These are phyloP conservation scores for Cataglyphis albicans DNA, from an alignment of 2,888 invertebrate species.

Conservation along the genomic window DNA sequence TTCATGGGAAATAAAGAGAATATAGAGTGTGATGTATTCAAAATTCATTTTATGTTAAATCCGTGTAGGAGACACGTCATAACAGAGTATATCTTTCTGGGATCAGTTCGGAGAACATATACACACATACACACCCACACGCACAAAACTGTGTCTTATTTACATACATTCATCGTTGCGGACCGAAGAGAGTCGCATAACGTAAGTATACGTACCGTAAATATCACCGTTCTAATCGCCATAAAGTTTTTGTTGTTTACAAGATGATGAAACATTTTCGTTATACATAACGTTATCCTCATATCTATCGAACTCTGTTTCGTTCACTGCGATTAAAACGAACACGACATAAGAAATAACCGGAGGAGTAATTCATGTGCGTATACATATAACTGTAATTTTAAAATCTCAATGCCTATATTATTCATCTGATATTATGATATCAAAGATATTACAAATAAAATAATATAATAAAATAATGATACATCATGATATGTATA, in stretches of 20 bases:
- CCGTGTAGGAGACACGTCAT: conserved; percentile 74
- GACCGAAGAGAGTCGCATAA: conserved; percentile 49
- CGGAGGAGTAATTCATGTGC: conserved; percentile 29
- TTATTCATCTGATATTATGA: conserved; percentile 11
- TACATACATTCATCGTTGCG: conserved; percentile 41
- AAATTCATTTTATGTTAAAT: conserved; percentile 79
- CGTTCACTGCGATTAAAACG: conserved; percentile 15
- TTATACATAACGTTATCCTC: background rate
- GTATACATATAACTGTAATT: background rate
- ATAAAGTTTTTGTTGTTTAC: conserved; percentile 26
- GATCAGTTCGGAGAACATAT: conserved; percentile 57
- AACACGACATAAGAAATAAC: conserved; percentile 38
- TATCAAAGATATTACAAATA: background rate
- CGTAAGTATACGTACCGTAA: conserved; percentile 49
- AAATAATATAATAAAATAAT: background rate
- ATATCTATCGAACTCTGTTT: conserved; percentile 13
- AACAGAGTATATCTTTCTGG: conserved; percentile 74
- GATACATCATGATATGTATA: background rate
- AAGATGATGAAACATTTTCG: background rate
- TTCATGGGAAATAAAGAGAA: conserved; percentile 20
- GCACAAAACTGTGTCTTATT: conserved; percentile 14
- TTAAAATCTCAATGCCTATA: background rate
- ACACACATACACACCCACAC: background rate
- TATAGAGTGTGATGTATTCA: conserved; percentile 69
- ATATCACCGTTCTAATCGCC: conserved; percentile 40